phyloP scores from a whole-genome alignment of 2,888 invertebrate species.

The Oligia strigilis region DNA sequence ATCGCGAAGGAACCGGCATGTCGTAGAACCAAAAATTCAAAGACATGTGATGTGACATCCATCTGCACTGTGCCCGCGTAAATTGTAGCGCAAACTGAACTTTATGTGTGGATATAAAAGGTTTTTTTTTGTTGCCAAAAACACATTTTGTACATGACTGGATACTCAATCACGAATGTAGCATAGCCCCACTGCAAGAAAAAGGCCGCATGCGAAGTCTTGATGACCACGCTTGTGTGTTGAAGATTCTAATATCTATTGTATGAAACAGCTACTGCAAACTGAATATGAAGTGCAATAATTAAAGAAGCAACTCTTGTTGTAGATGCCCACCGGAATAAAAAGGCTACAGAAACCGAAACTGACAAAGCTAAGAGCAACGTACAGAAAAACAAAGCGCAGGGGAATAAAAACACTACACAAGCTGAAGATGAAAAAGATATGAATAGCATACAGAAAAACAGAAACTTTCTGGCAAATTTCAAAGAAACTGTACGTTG shows the following conservation, averaged over 20 bases:
- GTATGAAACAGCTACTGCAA: not conserved
- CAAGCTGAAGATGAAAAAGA: not conserved
- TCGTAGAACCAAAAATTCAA: not conserved
- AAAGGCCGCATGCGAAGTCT: not conserved
- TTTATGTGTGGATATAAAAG: not conserved
- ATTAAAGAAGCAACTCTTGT: conserved; percentile 62
- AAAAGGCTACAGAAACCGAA: conserved; percentile 15
- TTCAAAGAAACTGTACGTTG: conserved; percentile 54
- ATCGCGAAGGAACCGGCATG: not conserved
- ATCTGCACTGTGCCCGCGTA: not conserved
- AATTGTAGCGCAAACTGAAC: not conserved
- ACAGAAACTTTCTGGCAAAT: conserved; percentile 23
- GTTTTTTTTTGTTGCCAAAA: not conserved
- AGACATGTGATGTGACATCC: not conserved
- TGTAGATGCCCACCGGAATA: conserved; percentile 53
- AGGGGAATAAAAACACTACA: conserved; percentile 1
- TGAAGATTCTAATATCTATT: not conserved
- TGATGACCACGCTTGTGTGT: not conserved
- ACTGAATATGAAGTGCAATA: conserved; percentile 27
- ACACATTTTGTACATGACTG: not conserved
- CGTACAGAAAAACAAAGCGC: not conserved
- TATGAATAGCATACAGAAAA: conserved; percentile 3
- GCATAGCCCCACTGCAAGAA: not conserved
- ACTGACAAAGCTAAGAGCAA: not conserved
- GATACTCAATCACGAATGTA: not conserved